Conservation (phyloP, 2,113 vertebrate genomes). For the Anoura caudifer region DNA sequence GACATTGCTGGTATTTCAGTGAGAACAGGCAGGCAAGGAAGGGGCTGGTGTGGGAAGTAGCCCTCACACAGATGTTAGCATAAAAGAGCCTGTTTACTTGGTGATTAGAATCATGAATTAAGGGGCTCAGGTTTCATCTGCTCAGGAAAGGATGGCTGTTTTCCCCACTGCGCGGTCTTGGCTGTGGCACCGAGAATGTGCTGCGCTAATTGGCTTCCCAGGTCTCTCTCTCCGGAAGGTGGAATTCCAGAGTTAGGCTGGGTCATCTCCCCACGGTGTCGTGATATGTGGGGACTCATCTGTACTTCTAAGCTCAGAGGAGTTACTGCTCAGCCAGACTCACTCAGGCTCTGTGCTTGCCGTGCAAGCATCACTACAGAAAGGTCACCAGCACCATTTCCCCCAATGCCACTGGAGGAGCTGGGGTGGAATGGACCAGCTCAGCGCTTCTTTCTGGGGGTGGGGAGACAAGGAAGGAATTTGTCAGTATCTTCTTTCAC, state of each 20-base stretch:
- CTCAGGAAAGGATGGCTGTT: background rate
- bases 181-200: background rate
- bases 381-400: background rate
- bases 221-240: background rate
- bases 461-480: background rate
- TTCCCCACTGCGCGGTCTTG: background rate
- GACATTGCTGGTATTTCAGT: background rate
- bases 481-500: background rate
- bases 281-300: background rate
- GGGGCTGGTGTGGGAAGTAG: background rate
- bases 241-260: background rate
- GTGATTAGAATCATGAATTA: background rate
- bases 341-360: background rate
- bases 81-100: background rate
- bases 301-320: background rate
- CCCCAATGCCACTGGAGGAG: background rate
- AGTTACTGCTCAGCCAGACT: background rate
- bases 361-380: too few species aligned
- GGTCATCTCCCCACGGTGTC: background rate
- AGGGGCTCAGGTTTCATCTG: constrained; percentile 24
- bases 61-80: background rate
- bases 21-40: background rate
- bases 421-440: too few species aligned
- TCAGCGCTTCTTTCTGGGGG: background rate
- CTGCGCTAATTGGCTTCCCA: background rate